Evolutionary conservation across 2,113 vertebrate genomes (phyloP).

Genomic region (Limnothrissa miodon): DNA sequence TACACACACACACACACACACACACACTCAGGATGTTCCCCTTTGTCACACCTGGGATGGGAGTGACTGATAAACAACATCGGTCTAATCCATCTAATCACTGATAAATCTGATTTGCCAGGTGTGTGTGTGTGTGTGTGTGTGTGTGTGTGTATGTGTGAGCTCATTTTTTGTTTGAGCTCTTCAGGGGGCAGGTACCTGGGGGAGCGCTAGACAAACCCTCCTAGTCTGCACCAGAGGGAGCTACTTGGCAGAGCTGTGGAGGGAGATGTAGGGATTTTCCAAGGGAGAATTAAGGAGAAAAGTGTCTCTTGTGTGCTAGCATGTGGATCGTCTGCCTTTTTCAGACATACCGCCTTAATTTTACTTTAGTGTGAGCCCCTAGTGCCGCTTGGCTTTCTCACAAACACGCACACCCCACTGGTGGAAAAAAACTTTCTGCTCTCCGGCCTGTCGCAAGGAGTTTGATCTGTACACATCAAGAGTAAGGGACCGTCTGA

Average conservation of each 20-base stretch:
- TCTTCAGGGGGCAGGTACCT: background rate
- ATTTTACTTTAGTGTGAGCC: conserved; percentile 6
- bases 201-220: background rate
- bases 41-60: background rate
- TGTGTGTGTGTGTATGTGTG: background rate
- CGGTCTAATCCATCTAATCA: background rate
- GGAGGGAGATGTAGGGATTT: background rate
- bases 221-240: background rate
- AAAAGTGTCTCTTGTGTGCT: background rate
- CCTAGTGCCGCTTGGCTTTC: background rate
- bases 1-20: background rate
- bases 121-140: background rate
- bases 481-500: conserved; percentile 42
- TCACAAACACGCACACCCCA: background rate
- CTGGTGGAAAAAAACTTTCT: conserved; percentile 30
- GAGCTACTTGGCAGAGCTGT: background rate
- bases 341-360: conserved; percentile 10
- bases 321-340: background rate
- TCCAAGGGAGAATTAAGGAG: background rate
- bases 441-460: conserved; percentile 39
- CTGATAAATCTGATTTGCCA: background rate
- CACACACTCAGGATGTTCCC: background rate
- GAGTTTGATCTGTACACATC: conserved; percentile 41
- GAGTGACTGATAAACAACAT: background rate
- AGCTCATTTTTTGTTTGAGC: background rate